Evolutionary conservation across 2,888 invertebrate species (phyloP).

Genomic region (Atrina japonica): DNA sequence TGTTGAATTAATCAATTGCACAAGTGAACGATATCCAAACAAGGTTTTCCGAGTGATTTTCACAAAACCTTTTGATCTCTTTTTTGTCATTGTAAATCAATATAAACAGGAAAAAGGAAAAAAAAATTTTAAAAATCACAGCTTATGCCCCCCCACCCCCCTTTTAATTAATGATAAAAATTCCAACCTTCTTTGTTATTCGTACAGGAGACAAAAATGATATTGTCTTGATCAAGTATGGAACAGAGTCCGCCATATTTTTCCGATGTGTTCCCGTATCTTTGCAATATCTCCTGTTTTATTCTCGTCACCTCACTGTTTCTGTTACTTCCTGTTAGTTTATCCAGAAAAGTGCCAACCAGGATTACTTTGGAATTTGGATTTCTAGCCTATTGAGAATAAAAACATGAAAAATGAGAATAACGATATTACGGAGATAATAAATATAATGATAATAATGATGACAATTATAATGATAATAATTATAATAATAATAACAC

Average conservation of each 20-base stretch:
- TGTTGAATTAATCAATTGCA: too few species aligned
- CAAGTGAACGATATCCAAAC: too few species aligned
- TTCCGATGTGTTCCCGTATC: constrained; percentile 39
- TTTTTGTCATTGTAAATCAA: too few species aligned
- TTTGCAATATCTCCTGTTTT: constrained; percentile 37
- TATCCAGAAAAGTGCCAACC: constrained; percentile 72
- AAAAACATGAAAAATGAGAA: background rate
- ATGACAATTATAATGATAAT: too few species aligned
- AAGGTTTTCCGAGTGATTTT: too few species aligned
- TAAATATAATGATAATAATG: too few species aligned
- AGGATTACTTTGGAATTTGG: constrained; percentile 64
- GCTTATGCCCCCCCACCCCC: too few species aligned
- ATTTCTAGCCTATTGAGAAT: constrained; percentile 61
- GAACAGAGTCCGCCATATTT: constrained; percentile 20
- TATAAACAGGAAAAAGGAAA: too few species aligned
- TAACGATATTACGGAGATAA: background rate
- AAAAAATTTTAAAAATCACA: too few species aligned
- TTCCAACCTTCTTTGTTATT: constrained; percentile 33
- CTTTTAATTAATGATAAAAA: too few species aligned
- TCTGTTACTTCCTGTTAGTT: constrained; percentile 38
- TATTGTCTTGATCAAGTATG: constrained; percentile 37
- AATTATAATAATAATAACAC: too few species aligned
- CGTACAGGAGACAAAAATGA: constrained; percentile 59
- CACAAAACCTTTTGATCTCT: too few species aligned
- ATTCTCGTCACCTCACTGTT: constrained; percentile 44